Evolutionary conservation across 1,140 invertebrate species (phyloP).

Genomic region (Euglossa dilemma): DNA sequence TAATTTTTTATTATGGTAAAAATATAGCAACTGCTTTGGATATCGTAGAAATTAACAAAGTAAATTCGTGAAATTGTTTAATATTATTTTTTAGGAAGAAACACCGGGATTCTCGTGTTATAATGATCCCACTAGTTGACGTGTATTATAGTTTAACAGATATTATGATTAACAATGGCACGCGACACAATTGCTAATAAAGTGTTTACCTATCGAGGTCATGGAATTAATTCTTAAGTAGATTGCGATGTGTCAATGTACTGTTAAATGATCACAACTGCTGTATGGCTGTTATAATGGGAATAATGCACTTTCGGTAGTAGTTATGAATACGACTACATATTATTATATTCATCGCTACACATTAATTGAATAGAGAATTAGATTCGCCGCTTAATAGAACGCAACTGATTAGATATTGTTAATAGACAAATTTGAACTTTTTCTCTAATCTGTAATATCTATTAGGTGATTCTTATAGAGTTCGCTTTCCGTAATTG

Average conservation of each 20-base stretch:
- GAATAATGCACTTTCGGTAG: not conserved
- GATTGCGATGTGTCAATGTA: not conserved
- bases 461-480: too few relatives aligned
- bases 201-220: not conserved
- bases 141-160: not conserved
- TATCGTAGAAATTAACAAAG: too few relatives aligned
- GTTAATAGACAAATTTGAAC: not conserved
- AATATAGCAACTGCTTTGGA: too few relatives aligned
- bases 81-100: too few relatives aligned
- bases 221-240: slow-evolving; percentile 2
- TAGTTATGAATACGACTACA: not conserved
- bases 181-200: not conserved
- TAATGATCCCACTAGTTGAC: not conserved
- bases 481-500: too few relatives aligned
- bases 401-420: not conserved
- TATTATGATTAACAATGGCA: not conserved
- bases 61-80: too few relatives aligned
- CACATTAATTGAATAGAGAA: not conserved
- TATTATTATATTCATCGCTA: not conserved
- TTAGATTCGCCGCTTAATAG: not conserved
- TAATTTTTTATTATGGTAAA: too few relatives aligned
- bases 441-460: too few relatives aligned
- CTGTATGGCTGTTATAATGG: not conserved
- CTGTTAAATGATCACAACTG: not conserved
- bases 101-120: too few relatives aligned